phyloP scores from a whole-genome alignment of 2,797 vertebrate genomes.

The Phoxinus dragarum region DNA sequence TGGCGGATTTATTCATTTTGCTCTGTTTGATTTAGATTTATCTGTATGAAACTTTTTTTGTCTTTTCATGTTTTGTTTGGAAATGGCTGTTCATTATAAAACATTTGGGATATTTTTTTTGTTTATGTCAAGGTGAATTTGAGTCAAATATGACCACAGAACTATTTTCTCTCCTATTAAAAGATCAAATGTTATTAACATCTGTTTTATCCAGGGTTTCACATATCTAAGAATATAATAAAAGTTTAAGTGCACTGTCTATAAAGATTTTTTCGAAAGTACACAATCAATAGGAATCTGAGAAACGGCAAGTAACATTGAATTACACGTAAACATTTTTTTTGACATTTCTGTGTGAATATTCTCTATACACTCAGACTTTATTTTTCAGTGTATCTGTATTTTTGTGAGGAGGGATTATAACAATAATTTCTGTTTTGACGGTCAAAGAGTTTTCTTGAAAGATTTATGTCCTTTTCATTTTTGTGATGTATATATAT shows the following conservation, averaged over 20 bases:
- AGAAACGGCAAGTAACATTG: too few relatives aligned
- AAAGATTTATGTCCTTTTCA: not conserved
- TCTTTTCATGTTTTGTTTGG: not conserved
- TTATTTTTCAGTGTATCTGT: not conserved
- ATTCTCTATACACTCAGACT: not conserved
- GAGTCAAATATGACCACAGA: not conserved
- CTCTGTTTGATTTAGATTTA: not conserved
- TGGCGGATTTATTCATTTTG: not conserved
- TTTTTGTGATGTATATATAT: not conserved
- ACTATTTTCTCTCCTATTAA: not conserved
- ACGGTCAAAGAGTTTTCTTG: too few relatives aligned
- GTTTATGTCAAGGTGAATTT: not conserved
- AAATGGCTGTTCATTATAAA: not conserved
- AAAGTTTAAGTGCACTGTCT: too few relatives aligned
- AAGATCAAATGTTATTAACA: too few relatives aligned
- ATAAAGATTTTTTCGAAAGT: too few relatives aligned
- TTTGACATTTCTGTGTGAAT: not conserved
- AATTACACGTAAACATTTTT: too few relatives aligned
- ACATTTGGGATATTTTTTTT: not conserved
- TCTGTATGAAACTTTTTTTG: not conserved
- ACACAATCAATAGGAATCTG: too few relatives aligned
- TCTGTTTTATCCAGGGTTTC: too few relatives aligned
- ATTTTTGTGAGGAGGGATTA: not conserved
- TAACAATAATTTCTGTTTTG: too few relatives aligned
- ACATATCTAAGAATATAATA: too few relatives aligned